These are phyloP conservation scores for Fragum whitleyi DNA, from an alignment of 2,888 invertebrate species.

Conservation along the genomic window DNA sequence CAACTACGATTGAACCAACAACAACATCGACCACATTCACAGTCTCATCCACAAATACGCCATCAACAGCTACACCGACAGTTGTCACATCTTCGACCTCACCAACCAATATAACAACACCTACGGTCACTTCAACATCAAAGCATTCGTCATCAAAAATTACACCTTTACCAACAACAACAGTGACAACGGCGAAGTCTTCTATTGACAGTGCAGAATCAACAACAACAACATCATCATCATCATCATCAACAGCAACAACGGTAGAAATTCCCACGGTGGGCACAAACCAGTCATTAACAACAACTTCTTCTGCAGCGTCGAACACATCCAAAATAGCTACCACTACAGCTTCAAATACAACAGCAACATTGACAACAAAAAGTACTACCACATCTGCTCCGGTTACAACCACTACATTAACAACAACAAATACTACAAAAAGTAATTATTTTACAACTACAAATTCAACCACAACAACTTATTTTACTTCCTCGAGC, in stretches of 20 bases:
- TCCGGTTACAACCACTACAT: not conserved
- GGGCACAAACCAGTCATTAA: not conserved
- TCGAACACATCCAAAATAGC: not conserved
- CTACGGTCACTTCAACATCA: not conserved
- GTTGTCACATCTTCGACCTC: not conserved
- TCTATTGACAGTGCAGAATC: not conserved
- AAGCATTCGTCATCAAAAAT: not conserved
- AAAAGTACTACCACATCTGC: not conserved
- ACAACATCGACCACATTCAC: not conserved
- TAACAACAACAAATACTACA: not conserved
- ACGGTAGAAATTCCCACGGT: not conserved
- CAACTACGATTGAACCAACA: not conserved
- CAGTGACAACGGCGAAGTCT: not conserved
- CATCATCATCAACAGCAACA: not conserved
- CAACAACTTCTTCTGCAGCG: no score
- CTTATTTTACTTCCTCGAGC: no score
- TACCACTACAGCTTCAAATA: not conserved
- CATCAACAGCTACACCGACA: not conserved
- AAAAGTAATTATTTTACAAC: not conserved
- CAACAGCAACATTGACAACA: not conserved
- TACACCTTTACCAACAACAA: not conserved
- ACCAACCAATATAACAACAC: not conserved
- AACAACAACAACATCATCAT: not conserved
- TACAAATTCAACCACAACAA: not conserved
- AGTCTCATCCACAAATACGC: no score